A percentile compares a stretch with the other conserved stretches of the same genome.
phyloP scores from a whole-genome alignment of 1,140 invertebrate genomes.

The Tribolium madens region DNA sequence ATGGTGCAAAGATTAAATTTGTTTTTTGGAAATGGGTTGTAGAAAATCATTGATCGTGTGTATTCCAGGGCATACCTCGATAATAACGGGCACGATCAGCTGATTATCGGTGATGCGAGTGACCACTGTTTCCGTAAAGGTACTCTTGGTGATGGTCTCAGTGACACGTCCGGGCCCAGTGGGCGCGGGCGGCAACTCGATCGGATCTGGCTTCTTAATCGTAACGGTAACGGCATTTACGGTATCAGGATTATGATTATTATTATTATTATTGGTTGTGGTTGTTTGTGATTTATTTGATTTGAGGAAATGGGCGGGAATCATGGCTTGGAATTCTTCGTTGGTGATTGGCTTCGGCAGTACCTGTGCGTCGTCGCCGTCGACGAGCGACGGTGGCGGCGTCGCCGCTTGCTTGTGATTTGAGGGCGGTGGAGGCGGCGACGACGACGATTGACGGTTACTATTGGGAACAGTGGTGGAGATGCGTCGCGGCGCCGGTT shows the following conservation, averaged over 20 bases:
- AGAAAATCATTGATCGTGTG: neutral
- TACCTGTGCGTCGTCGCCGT: constrained; percentile 65
- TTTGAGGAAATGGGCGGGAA: constrained; percentile 87
- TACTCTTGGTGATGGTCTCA: constrained; percentile 94
- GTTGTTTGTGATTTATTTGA: constrained; percentile 61
- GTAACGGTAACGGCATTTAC: constrained; percentile 70
- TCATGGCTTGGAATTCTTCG: constrained; percentile 94
- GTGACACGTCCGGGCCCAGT: constrained; percentile 86
- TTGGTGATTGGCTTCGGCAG: constrained; percentile 87
- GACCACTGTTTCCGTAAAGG: constrained; percentile 93
- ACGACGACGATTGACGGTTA: constrained; percentile 36
- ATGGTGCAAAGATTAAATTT: neutral
- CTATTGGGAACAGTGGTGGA: constrained; percentile 15
- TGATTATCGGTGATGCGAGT: constrained; percentile 93
- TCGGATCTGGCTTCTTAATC: constrained; percentile 78
- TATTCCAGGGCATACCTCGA: constrained; percentile 77
- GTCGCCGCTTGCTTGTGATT: constrained; percentile 58
- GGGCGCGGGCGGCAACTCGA: constrained; percentile 84
- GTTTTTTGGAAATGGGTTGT: neutral
- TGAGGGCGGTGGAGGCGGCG: constrained; percentile 53
- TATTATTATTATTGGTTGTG: constrained; percentile 11
- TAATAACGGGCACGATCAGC: constrained; percentile 83
- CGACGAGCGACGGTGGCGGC: constrained; percentile 60
- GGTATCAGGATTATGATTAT: constrained; percentile 66
- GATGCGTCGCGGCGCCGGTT: constrained; percentile 62